Evolutionary conservation across 2,113 vertebrate species (phyloP).

Genomic region (Anguilla japonica): DNA sequence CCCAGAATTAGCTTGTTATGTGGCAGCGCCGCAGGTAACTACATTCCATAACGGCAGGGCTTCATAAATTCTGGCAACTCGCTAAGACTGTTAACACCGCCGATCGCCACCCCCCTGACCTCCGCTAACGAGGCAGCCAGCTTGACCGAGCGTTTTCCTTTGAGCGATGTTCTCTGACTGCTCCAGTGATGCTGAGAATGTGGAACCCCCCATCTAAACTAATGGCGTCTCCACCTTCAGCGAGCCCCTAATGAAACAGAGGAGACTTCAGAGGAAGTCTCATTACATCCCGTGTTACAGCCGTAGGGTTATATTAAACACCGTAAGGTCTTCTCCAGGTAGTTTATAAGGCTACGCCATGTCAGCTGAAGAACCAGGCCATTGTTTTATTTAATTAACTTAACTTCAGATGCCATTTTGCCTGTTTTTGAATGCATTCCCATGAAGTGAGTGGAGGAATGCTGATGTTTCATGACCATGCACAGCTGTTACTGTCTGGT

Average conservation of each 20-base stretch:
- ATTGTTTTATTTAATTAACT: no score
- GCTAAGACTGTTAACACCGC: constrained; percentile 79
- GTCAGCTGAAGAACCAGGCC: neutral
- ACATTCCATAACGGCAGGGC: constrained; percentile 69
- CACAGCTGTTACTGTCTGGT: neutral
- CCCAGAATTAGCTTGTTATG: constrained; percentile 89
- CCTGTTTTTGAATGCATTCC: neutral
- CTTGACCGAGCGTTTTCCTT: constrained; percentile 62
- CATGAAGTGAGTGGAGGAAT: neutral
- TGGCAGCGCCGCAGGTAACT: constrained; percentile 78
- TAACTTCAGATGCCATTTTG: no score
- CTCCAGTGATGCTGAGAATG: constrained; percentile 61
- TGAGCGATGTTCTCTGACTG: constrained; percentile 58
- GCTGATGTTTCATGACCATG: neutral
- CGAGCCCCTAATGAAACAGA: constrained; percentile 31
- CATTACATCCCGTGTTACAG: neutral
- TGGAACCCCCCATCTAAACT: constrained; percentile 58
- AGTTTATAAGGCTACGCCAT: neutral
- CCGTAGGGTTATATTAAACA: neutral
- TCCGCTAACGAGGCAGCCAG: constrained; percentile 67
- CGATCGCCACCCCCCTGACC: constrained; percentile 74
- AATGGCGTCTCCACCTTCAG: constrained; percentile 67
- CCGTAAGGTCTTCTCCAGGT: neutral
- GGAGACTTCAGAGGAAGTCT: constrained; percentile 35
- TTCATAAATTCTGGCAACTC: constrained; percentile 89